Evolutionary conservation across 1,140 invertebrate species (phyloP).

Genomic region (Drosophila bocki): DNA sequence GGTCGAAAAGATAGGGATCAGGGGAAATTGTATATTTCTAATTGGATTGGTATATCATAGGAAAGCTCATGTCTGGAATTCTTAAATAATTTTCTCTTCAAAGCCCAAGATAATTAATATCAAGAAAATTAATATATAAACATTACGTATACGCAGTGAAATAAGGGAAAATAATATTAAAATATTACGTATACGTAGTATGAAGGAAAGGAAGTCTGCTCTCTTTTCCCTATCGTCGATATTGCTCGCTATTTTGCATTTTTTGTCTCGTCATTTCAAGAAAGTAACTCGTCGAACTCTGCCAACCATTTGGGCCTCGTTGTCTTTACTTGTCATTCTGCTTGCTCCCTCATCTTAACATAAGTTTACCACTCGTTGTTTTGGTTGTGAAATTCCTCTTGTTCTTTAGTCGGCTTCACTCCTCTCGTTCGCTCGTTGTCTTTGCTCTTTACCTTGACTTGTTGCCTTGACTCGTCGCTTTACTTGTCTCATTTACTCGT

Average conservation of each 20-base stretch:
- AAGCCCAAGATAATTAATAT: too few species aligned
- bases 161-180: neutral
- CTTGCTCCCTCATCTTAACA: too few species aligned
- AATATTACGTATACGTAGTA: neutral
- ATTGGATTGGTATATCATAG: too few species aligned
- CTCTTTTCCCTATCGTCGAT: too few species aligned
- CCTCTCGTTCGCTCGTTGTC: neutral
- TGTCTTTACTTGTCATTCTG: too few species aligned
- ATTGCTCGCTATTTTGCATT: too few species aligned
- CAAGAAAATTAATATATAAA: neutral
- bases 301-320: too few species aligned
- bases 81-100: neutral
- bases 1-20: constrained; percentile 1
- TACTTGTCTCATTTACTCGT: neutral
- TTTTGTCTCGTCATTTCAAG: too few species aligned
- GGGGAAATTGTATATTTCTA: neutral
- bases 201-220: neutral
- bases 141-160: neutral
- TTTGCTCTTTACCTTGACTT: neutral
- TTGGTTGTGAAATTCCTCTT: too few species aligned
- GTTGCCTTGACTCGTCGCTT: neutral
- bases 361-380: too few species aligned
- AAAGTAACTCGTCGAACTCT: too few species aligned
- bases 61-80: neutral
- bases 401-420: too few species aligned